phyloP scores from a whole-genome alignment of 1,140 invertebrate species.

The Copidosoma floridanum region DNA sequence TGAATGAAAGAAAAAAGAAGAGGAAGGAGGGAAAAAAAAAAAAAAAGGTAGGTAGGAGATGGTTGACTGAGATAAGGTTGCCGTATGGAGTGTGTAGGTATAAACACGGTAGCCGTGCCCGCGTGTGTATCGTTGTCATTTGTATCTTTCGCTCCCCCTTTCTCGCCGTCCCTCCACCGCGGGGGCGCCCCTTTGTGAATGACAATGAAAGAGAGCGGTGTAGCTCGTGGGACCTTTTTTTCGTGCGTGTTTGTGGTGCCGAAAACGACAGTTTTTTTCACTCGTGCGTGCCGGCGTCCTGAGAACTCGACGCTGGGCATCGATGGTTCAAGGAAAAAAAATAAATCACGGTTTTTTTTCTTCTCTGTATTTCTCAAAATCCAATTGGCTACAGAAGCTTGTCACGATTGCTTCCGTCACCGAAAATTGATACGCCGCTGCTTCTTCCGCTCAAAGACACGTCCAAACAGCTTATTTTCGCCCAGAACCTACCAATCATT shows the following conservation, averaged over 20 bases:
- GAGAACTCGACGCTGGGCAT: too few species aligned
- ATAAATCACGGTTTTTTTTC: too few species aligned
- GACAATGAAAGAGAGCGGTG: conserved; percentile 37
- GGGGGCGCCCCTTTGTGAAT: conserved; percentile 39
- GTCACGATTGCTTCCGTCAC: too few species aligned
- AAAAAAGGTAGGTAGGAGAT: conserved; percentile 28
- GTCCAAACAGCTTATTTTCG: neutral
- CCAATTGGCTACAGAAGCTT: too few species aligned
- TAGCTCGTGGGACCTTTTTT: conserved; percentile 7
- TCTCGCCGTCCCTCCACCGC: conserved; percentile 21
- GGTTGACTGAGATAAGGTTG: neutral
- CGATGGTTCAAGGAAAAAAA: too few species aligned
- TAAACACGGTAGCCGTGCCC: conserved; percentile 45
- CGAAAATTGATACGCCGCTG: too few species aligned
- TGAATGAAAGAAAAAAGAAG: conserved; percentile 20
- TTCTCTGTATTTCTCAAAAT: too few species aligned
- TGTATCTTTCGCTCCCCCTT: conserved; percentile 43
- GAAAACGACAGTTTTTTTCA: conserved; percentile 21
- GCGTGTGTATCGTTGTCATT: conserved; percentile 48
- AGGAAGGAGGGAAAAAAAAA: conserved; percentile 7
- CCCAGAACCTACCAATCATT: too few species aligned
- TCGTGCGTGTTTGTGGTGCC: conserved; percentile 1
- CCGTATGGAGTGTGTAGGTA: too few species aligned
- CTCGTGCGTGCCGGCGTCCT: too few species aligned
- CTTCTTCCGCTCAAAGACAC: neutral